Base-by-base conservation (phyloP, 1,140 invertebrate species). In the Nephotettix cincticeps region DNA sequence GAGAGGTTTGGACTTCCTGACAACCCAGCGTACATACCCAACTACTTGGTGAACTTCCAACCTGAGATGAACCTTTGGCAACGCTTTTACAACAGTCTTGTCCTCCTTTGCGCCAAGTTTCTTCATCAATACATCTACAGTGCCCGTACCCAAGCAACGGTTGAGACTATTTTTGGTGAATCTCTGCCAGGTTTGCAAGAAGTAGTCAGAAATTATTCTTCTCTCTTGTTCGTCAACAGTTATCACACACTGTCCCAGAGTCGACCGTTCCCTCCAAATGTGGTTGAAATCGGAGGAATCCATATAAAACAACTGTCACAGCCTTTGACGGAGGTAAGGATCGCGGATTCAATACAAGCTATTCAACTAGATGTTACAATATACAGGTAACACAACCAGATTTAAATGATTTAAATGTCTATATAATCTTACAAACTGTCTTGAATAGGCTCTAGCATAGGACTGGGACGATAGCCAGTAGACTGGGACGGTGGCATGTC, bases 221-320 rank as follows among this genome's bases (percentile, higher is more conserved):
- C 89, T 30, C 71, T 88, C 21, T 75, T 89, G 17, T 36, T 36
- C 19, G 78, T 83, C 0, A 89, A 89, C 77, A 81, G 81, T 17
- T 85, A 89, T 78, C 83, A 83, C 58, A 76, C 81, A 1, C 65
- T 87, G 9, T 83, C 83, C 69, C 79, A 80, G 1, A 77, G 85
- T 0, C 80, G 80, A 58, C 82, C 85, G 0, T 76, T 78, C 11
- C 78, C 82, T 3, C 82, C 86, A 0, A 83, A 82, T 30, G 72
- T 85, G 1, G 74, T 88, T 4, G 85, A 88, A 79, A 81, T 89
- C 19, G 87, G 85, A 1, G 88, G 87, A n/a, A 76, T 89, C 4
- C 87, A 87, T 68, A 9, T 65, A 58, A 0, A 73, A n/a, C 3
- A 51, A 11, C 6, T 9, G 6, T 2, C 80, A 54, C 75, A 36